phyloP scores from a whole-genome alignment of 2,797 vertebrate genomes.

The Anguilla anguilla region DNA sequence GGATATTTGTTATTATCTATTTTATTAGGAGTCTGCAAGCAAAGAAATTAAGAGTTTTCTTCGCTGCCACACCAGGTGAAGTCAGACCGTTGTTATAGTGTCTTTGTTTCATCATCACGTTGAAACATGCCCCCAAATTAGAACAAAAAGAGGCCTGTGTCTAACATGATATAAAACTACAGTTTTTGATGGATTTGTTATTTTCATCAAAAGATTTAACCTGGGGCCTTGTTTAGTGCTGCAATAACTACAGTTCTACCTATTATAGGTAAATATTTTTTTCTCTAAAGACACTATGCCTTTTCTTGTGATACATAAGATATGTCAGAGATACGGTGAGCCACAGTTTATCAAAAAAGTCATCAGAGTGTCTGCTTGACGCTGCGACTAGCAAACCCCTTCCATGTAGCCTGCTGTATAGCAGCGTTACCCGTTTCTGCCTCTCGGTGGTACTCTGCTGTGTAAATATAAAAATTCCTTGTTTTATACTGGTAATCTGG shows the following conservation, averaged over 20 bases:
- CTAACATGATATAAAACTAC: not conserved
- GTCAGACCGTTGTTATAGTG: not conserved
- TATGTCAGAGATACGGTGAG: not conserved
- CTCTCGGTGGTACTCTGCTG: slow-evolving; percentile 33
- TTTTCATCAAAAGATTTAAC: not conserved
- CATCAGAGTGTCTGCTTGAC: slow-evolving; percentile 41
- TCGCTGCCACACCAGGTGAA: not conserved
- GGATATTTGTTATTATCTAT: not conserved
- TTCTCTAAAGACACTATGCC: too few relatives aligned
- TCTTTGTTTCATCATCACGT: not conserved
- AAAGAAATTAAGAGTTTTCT: not conserved
- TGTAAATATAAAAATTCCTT: slow-evolving; percentile 68
- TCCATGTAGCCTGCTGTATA: slow-evolving; percentile 68
- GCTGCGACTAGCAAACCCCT: slow-evolving; percentile 71
- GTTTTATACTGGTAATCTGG: slow-evolving; percentile 75
- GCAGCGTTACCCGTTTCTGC: slow-evolving; percentile 67
- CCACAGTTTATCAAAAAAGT: not conserved
- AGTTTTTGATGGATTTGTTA: not conserved
- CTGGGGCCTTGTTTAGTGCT: not conserved
- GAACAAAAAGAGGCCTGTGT: not conserved
- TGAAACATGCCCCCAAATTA: not conserved
- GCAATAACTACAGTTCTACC: not conserved
- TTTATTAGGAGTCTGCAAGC: not conserved
- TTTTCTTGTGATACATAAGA: not conserved
- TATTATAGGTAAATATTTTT: not conserved